These are phyloP conservation scores for Dicerorhinus sumatrensis DNA, from an alignment of 2,113 vertebrate genomes.

Conservation along the genomic window DNA sequence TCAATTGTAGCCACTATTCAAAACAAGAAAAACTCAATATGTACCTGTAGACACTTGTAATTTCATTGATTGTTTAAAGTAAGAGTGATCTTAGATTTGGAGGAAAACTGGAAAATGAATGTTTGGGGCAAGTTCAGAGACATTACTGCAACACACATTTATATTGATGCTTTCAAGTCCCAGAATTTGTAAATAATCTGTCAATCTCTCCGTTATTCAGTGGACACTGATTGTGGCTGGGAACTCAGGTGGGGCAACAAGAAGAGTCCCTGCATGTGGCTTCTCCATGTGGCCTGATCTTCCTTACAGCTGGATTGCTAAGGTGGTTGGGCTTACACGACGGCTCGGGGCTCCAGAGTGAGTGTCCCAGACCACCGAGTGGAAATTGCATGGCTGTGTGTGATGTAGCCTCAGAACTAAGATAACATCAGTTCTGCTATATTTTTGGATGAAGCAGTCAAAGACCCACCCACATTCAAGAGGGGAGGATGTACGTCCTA, in stretches of 20 bases:
- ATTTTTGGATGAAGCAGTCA: not conserved
- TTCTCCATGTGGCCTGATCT: not conserved
- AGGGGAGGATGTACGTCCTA: not conserved
- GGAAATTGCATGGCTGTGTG: not conserved
- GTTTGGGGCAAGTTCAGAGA: constrained; percentile 26
- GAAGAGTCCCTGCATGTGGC: not conserved
- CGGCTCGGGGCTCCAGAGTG: not conserved
- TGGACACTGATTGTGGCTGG: not conserved
- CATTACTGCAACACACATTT: not conserved
- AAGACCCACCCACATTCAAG: not conserved
- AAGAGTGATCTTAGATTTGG: constrained; percentile 41
- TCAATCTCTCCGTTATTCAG: not conserved
- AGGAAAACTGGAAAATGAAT: constrained; percentile 33
- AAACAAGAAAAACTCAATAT: not conserved
- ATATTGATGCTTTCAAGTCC: not conserved
- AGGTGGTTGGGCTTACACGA: not conserved
- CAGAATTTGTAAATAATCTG: not conserved
- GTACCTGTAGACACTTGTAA: not conserved
- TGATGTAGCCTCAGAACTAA: not conserved
- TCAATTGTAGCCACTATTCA: not conserved
- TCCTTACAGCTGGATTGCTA: not conserved
- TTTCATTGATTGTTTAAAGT: constrained; percentile 33
- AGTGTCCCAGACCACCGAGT: not conserved
- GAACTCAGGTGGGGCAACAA: not conserved
- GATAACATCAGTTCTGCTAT: not conserved